Evolutionary conservation across 2,113 vertebrate species (phyloP).

Genomic region (Elephantulus edwardii): DNA sequence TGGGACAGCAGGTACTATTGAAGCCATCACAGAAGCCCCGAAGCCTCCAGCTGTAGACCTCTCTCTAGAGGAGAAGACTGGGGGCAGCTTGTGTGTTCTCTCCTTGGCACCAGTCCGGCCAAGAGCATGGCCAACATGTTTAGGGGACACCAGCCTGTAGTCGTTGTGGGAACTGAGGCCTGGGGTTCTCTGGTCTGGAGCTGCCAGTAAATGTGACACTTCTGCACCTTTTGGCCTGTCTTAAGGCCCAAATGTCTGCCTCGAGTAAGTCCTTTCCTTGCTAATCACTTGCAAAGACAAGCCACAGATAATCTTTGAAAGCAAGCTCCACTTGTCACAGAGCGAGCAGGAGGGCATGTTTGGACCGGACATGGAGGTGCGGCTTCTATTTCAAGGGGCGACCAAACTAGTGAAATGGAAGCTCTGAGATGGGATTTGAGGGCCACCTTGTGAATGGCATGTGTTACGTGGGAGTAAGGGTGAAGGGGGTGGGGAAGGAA

Average conservation of each 20-base stretch:
- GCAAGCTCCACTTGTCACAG: not conserved
- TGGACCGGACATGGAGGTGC: not conserved
- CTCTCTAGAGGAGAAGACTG: not conserved
- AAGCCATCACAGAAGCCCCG: not conserved
- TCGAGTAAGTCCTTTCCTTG: conserved; percentile 26
- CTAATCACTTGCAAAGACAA: conserved; percentile 73
- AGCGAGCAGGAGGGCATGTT: not conserved
- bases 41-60: not conserved
- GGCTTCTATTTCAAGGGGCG: not conserved
- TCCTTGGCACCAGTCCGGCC: conserved; percentile 6
- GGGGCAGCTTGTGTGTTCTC: conserved; percentile 30
- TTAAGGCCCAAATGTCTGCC: conserved; percentile 74
- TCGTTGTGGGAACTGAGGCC: conserved; percentile 7
- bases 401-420: not conserved
- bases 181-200: not conserved
- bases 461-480: not conserved
- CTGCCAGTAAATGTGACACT: conserved; percentile 40
- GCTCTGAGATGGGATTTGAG: not conserved
- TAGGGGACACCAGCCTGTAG: conserved; percentile 16
- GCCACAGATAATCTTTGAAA: conserved; percentile 15
- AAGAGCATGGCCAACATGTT: conserved; percentile 20
- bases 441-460: not conserved
- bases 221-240: conserved; percentile 75
- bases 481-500: not conserved
- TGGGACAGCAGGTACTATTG: not conserved